Evolutionary conservation across 2,888 invertebrate genomes (phyloP), one percentile per base, ranked within the genome.

Genomic region (Rosalia funebris): DNA sequence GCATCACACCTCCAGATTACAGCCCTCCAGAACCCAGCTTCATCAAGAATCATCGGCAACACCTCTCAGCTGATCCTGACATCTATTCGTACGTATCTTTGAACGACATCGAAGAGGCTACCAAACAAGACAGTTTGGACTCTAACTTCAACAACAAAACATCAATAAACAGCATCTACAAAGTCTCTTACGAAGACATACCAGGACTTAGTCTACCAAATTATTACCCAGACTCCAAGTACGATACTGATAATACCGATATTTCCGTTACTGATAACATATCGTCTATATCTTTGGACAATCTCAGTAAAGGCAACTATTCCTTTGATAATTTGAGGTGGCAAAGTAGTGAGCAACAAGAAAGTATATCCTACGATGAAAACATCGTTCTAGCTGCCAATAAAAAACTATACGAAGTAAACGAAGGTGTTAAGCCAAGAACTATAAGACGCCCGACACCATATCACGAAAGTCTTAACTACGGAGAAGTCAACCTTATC

Each of bases 101-200:
- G 3, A 62, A 66, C 32, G 63, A 68, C 39, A 61, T 65, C 32
- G 64, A 61, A 31, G 56, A 61, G 42, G 52, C 53, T n/a, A 36
- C 44, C 42, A 57, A 54, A 17, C 66, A 66, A 60, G 87, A 87
- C 71, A 86, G 85, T 75, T 79, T 86, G 70, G 85, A 86, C 77
- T 85, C 85, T 1, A 85, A 85, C 72, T 86, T 84, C 79, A 84
- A 85, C 37, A 82, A 85, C 70, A 86, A 85, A 76, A 84, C 85
- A 72, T 84, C 85, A 57, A 83, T 84, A 59, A 84, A 75, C 47
- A 72, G 69, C 41, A 45, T 60, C 16, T 74, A 58, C 44, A 68
- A 64, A 19, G 69, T 71, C 11, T 77, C 77, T 5, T 73, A 74
- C 50, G 77, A 79, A 54, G 74, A 78, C 52, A 42, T 73, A 15